Base-by-base conservation (phyloP, 2,888 invertebrate species). In the Caenorhabditis japonica region DNA sequence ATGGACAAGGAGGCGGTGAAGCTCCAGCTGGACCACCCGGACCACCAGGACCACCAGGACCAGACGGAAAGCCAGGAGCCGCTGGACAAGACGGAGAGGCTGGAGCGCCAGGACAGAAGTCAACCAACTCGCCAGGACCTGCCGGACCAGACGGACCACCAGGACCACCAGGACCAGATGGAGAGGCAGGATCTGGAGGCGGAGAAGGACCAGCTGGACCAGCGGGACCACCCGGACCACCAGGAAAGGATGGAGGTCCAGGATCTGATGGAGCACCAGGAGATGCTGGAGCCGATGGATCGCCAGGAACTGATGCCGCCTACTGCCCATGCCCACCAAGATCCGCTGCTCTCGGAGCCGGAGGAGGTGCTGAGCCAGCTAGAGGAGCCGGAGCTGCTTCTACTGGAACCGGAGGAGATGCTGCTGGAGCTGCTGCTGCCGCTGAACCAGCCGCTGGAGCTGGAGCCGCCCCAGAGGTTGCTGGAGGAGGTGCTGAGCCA, bases 311-410 rank as follows among this genome's bases (percentile, higher is more conserved):
- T 36, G 76, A 76, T 39, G 76, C 76, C 25, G 76, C 76, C 38
- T 76, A 76, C 59, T 76, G 76, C 34, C 76, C 76, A 44, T 76
- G 76, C 66, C 73, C 76, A 56, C 76, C 76, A 43, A 59, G 76
- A 51, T 69, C 69, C 10, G 51, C 58, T 52, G 64, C 64, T 34
- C 59, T 62, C 15, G 62, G 72, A 59, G 64, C 64, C 12, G 62
- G 59, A 41, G 69, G 59, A 34, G 69, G 59, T 38, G 69, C 53
- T 13, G 69, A 59, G 19, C 61, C 61, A 44, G 70, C 60, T 23
- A 56, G 61, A 55, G 55, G 36, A 12, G 47, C 21, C 13, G 10
- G 39, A 12, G 49, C 25, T 15, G 51, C 66, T 23, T 53, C 39
- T 5, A 21, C 61, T 36, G 39, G 33, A 43, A 12, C 61, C 2